Evolutionary conservation across 1,140 invertebrate genomes (phyloP), one percentile per base, ranked within the genome.

Genomic region (Drosophila pandora): DNA sequence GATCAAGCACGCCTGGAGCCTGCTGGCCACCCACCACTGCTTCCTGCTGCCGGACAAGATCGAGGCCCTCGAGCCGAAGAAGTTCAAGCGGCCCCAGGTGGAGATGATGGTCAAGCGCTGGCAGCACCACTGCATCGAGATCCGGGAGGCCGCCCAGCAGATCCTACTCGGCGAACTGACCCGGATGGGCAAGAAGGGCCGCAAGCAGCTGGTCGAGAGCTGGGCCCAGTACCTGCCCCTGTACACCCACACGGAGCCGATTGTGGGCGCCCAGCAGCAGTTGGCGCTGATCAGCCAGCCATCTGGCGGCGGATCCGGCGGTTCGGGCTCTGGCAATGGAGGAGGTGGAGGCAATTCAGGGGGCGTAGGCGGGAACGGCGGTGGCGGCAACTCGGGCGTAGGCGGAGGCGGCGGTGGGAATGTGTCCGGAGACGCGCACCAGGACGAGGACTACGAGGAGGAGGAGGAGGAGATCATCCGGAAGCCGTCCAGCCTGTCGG

Each of bases 101-200:
- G 98, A 99, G 92, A 98, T 99, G 95, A 94, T 99, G 93, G 98
- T 98, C 8, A 94, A 98, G 23, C 94, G 98, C 47, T 99, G 99
- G 99, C 99, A 99, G 92, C 98, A 99, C 93, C 96, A 98, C 70
- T 99, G 98, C 92, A 94, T 99, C 6, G 98, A 99, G 93, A 97
- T 98, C 48, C 93, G 99, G 8, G 98, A 99, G 92, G 98, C 99
- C 0, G 97, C 98, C 0, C 99, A 99, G 91, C 98, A 98, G 22
- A 93, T 99, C 1, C 92, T 99, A 0, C 93, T 99, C 5, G 97
- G 98, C 6, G 99, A 99, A 93, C 93, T 99, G 1, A 95, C 96
- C 45, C 94, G 95, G 54, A 95, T 99, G 92, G 98, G 98, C 9
- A 94, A 96, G 0, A 97, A 97, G 92, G 98, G 98, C 1, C 94